These are phyloP conservation scores for Platygyra sinensis DNA, from an alignment of 64 coral and sea anemone species.

Conservation along the genomic window DNA sequence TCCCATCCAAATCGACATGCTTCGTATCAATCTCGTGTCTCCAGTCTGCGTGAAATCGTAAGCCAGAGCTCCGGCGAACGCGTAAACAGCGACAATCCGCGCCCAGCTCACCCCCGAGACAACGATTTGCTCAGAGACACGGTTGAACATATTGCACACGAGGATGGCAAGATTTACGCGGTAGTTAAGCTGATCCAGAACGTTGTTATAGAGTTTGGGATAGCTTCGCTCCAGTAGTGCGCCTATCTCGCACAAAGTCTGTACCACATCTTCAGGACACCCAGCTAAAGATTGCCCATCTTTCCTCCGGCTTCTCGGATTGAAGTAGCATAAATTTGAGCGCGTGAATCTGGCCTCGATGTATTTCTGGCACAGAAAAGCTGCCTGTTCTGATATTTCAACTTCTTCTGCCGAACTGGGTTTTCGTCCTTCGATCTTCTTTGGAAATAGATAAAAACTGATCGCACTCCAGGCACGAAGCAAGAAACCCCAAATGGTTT, in stretches of 20 bases:
- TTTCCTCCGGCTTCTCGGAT: constrained; percentile 16
- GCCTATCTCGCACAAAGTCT: constrained; percentile 65
- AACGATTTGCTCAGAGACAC: constrained; percentile 83
- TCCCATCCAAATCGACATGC: constrained; percentile 80
- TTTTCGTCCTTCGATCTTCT: not conserved
- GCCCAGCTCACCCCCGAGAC: constrained; percentile 75
- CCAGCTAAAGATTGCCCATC: not conserved
- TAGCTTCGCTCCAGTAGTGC: constrained; percentile 58
- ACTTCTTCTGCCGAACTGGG: not conserved
- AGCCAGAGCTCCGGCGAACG: constrained; percentile 77
- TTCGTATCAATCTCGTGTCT: constrained; percentile 51
- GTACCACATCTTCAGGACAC: constrained; percentile 73
- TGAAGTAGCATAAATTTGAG: constrained; percentile 56
- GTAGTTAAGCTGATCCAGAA: constrained; percentile 77
- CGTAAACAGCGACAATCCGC: constrained; percentile 78
- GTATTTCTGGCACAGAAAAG: constrained; percentile 76
- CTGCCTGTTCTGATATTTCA: constrained; percentile 67
- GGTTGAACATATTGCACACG: constrained; percentile 81
- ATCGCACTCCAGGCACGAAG: not conserved
- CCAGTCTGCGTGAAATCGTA: constrained; percentile 72
- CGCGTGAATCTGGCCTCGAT: constrained; percentile 69
- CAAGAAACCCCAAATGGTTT: not conserved
- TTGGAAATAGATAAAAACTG: not conserved
- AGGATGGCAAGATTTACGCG: constrained; percentile 67
- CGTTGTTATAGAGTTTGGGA: constrained; percentile 67